Evolutionary conservation across 2,113 vertebrate species (phyloP).

Genomic region (Spheniscus mendiculus): DNA sequence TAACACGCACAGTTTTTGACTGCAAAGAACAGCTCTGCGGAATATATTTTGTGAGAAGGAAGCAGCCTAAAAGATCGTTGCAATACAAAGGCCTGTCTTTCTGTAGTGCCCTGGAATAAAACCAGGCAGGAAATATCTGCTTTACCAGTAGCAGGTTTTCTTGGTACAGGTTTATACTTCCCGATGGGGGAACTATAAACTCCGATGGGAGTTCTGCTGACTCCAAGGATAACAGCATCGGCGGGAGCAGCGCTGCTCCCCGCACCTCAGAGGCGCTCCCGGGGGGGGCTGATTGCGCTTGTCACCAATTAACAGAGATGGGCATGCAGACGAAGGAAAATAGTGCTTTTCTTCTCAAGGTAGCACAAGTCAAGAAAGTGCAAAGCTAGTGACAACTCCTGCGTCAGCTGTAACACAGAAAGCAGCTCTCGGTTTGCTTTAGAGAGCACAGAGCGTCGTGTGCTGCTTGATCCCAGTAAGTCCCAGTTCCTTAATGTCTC

Average conservation of each 20-base stretch:
- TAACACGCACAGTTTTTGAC: background rate
- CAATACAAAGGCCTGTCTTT: background rate
- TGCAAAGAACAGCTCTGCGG: background rate
- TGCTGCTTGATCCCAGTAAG: background rate
- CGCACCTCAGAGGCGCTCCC: background rate
- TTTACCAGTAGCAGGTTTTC: background rate
- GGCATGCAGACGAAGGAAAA: background rate
- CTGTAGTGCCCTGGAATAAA: background rate
- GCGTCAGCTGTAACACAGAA: background rate
- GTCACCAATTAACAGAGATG: constrained; percentile 9
- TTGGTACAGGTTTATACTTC: background rate
- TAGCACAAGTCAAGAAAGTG: background rate
- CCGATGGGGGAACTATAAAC: background rate
- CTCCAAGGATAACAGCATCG: background rate
- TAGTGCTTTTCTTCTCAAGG: background rate
- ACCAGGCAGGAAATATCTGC: background rate
- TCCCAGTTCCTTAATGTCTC: background rate
- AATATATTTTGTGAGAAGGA: background rate
- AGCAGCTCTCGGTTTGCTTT: background rate
- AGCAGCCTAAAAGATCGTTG: background rate
- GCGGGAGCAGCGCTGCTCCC: background rate
- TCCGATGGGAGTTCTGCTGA: background rate
- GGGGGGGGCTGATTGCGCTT: background rate
- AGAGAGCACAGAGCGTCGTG: accelerated
- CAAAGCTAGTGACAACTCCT: background rate